Evolutionary conservation across 2,797 vertebrate species (phyloP).

Genomic region (Leuciscus waleckii): DNA sequence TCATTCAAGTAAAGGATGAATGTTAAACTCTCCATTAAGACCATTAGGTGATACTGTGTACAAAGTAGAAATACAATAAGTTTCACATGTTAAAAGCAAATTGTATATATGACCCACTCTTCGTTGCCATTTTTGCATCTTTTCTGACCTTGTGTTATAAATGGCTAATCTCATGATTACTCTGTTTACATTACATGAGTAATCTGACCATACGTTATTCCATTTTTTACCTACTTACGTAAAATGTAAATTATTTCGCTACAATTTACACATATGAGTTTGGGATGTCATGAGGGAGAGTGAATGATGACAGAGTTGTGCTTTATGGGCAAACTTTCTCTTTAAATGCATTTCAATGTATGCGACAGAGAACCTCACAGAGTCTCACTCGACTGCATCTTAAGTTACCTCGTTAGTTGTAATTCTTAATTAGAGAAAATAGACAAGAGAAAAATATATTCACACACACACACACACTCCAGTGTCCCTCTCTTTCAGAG

Average conservation of each 20-base stretch:
- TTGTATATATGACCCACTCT: too few species aligned
- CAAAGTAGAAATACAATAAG: neutral
- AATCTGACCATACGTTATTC: neutral
- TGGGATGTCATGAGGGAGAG: neutral
- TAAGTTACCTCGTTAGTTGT: neutral
- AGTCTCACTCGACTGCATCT: neutral
- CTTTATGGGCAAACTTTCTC: neutral
- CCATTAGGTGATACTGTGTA: neutral
- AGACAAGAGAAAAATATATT: slow-evolving; percentile 3
- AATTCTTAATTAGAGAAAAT: neutral
- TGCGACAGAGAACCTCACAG: neutral
- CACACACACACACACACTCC: neutral
- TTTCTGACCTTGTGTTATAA: neutral
- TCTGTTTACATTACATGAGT: too few species aligned
- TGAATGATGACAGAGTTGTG: neutral
- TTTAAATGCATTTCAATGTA: neutral
- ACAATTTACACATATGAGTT: neutral
- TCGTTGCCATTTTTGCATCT: neutral
- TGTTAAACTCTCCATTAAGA: neutral
- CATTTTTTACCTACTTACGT: neutral
- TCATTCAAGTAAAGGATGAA: too few species aligned
- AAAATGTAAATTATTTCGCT: neutral
- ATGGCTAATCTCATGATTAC: neutral
- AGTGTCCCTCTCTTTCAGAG: neutral
- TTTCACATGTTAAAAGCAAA: neutral